Percentiles rank a stretch among this genome's conserved stretches.
These are phyloP conservation scores for Pseudochaenichthys georgianus DNA, from an alignment of 2,797 vertebrate genomes.

Conservation along the genomic window DNA sequence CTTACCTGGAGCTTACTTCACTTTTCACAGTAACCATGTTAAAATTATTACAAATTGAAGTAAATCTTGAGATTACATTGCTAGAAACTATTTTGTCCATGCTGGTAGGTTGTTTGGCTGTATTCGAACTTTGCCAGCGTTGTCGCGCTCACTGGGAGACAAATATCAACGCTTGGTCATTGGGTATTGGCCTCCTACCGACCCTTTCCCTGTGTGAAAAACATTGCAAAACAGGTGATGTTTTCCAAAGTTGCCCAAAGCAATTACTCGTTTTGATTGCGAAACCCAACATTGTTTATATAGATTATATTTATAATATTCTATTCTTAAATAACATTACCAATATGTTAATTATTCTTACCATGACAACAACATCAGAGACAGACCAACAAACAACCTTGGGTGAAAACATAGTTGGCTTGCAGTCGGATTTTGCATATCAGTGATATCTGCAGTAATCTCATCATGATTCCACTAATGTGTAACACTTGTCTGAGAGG, in stretches of 20 bases:
- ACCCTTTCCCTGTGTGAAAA: too few relatives aligned
- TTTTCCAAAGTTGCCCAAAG: too few relatives aligned
- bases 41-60: background rate
- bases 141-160: too few relatives aligned
- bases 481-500: slow-evolving; percentile 46
- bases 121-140: background rate
- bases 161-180: too few relatives aligned
- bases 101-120: slow-evolving; percentile 13
- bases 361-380: background rate
- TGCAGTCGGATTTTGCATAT: slow-evolving; percentile 13
- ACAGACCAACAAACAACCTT: background rate
- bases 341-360: background rate
- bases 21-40: background rate
- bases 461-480: slow-evolving; percentile 47
- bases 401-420: background rate
- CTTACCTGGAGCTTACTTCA: background rate
- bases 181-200: too few relatives aligned
- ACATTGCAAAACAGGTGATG: too few relatives aligned
- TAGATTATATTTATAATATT: background rate
- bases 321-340: background rate
- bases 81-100: background rate
- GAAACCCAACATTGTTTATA: too few relatives aligned
- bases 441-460: slow-evolving; percentile 18
- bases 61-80: background rate
- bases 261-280: too few relatives aligned